Conservation (phyloP, 1,140 invertebrate genomes). For the Andrena cerasifolii region DNA sequence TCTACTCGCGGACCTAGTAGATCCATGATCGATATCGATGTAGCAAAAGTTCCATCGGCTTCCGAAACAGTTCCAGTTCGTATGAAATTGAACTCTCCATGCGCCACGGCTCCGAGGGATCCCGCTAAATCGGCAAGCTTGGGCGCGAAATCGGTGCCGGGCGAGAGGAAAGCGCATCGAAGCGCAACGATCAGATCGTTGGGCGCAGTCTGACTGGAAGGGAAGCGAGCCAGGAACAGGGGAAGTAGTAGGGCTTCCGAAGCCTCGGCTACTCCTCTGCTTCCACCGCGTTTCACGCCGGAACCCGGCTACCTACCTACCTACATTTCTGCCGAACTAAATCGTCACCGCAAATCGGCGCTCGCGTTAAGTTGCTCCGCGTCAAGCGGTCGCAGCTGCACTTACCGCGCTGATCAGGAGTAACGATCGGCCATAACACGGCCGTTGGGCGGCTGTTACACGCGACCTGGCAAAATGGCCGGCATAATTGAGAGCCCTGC, state of each 20-base stretch:
- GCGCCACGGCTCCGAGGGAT: constrained; percentile 31
- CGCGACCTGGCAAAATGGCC: constrained; percentile 41
- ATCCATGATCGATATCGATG: neutral
- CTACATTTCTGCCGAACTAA: constrained; percentile 71
- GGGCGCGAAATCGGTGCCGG: constrained; percentile 1
- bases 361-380: constrained; percentile 45
- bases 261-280: constrained; percentile 69
- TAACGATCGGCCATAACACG: constrained; percentile 38
- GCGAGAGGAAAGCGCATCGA: constrained; percentile 57
- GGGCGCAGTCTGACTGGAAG: constrained; percentile 53
- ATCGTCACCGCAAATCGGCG: constrained; percentile 71
- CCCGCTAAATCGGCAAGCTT: constrained; percentile 7
- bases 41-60: neutral
- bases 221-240: constrained; percentile 68
- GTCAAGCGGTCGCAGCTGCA: constrained; percentile 46
- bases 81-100: neutral
- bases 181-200: constrained; percentile 71
- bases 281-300: constrained; percentile 46
- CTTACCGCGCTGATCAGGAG: constrained; percentile 48
- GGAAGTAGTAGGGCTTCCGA: constrained; percentile 76
- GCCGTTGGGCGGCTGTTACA: constrained; percentile 24
- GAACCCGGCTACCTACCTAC: constrained; percentile 63
- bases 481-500: constrained; percentile 31
- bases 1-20: neutral
- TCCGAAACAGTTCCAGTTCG: neutral